Conservation (phyloP, 2,113 vertebrate genomes). For the Trichechus manatus region DNA sequence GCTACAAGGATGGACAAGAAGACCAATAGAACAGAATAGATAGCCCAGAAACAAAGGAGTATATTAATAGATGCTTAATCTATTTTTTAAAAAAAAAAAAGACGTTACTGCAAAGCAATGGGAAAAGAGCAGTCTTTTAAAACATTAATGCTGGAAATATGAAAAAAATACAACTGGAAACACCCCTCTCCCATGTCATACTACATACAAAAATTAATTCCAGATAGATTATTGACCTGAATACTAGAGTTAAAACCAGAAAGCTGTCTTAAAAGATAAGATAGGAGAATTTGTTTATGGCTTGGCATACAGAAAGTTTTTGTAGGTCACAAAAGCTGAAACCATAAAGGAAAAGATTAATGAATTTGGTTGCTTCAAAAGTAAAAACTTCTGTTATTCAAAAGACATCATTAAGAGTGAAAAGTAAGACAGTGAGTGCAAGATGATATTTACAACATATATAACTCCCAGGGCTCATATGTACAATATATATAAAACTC, state of each 20-base stretch:
- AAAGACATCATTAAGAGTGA: background rate
- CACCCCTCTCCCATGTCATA: background rate
- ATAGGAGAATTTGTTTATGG: background rate
- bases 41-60: background rate
- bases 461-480: background rate
- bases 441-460: background rate
- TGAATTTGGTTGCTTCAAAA: slow-evolving; percentile 21
- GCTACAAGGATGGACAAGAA: background rate
- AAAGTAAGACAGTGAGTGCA: background rate
- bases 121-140: background rate
- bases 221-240: background rate
- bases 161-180: background rate
- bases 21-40: background rate
- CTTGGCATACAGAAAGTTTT: background rate
- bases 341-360: background rate
- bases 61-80: background rate
- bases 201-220: slow-evolving; percentile 4
- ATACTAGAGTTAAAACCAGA: slow-evolving; percentile 2
- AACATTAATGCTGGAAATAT: background rate
- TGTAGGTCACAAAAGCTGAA: background rate
- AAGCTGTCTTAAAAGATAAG: background rate
- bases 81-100: background rate
- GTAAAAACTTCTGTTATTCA: background rate
- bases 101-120: background rate
- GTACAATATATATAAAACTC: background rate